These are phyloP conservation scores for Pycnomerus fuliginosus DNA, from an alignment of 2,888 invertebrate species.

Conservation along the genomic window DNA sequence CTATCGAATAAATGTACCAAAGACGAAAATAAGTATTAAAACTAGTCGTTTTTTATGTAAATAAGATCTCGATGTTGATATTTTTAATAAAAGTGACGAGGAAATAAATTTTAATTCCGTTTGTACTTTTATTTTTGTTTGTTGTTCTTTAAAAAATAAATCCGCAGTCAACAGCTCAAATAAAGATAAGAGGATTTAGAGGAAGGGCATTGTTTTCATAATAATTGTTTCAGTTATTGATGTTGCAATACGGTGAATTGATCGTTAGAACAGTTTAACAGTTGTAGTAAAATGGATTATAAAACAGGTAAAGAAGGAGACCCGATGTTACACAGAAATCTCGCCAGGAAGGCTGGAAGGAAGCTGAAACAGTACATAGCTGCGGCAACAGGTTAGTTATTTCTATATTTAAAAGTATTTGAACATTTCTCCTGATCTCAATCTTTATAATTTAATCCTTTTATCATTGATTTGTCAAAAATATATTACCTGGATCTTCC, in stretches of 20 bases:
- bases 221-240: conserved; percentile 8
- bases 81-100: conserved; percentile 30
- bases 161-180: conserved; percentile 8
- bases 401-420: neutral
- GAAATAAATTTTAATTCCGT: neutral
- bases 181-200: conserved; percentile 15
- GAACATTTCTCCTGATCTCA: too few species aligned
- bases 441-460: too few species aligned
- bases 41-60: conserved; percentile 38
- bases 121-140: conserved; percentile 1
- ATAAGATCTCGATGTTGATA: conserved; percentile 36
- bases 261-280: neutral
- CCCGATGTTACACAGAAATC: conserved; percentile 21
- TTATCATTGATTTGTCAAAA: too few species aligned
- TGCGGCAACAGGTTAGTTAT: conserved; percentile 28
- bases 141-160: conserved; percentile 12
- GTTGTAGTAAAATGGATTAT: conserved; percentile 7
- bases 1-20: conserved; percentile 23
- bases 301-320: conserved; percentile 14
- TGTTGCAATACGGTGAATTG: neutral
- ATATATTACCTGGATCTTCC: too few species aligned
- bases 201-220: conserved; percentile 3
- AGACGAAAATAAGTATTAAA: conserved; percentile 27
- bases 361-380: conserved; percentile 31
- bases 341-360: conserved; percentile 5